phyloP scores from a whole-genome alignment of 30 jellyfish, hydroid and myxozoan genomes.

The Hydractinia echinata region DNA sequence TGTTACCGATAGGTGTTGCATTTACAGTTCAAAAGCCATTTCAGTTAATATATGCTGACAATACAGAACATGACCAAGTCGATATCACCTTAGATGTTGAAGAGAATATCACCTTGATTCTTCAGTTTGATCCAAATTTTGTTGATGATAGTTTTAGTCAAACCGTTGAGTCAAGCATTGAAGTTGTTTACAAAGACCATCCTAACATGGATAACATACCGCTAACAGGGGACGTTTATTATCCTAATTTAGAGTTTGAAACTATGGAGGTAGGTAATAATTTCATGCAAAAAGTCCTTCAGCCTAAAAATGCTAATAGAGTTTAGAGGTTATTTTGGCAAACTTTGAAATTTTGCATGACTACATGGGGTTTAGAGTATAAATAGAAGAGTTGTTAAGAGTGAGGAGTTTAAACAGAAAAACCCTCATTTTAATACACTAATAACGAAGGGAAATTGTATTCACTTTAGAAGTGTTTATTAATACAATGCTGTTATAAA shows the following conservation, averaged over 20 bases:
- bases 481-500: too few species aligned
- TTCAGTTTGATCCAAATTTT: conserved; percentile 92
- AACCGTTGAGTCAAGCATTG: conserved; percentile 41
- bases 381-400: too few species aligned
- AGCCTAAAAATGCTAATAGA: too few species aligned
- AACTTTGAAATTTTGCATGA: too few species aligned
- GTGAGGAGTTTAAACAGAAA: too few species aligned
- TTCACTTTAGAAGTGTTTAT: too few species aligned
- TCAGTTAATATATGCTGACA: conserved; percentile 27
- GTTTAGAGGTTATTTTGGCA: too few species aligned
- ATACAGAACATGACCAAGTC: neutral
- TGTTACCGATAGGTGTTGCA: conserved; percentile 52
- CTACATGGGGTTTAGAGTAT: too few species aligned
- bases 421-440: too few species aligned
- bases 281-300: neutral
- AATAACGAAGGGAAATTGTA: too few species aligned
- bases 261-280: conserved; percentile 48
- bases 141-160: conserved; percentile 56
- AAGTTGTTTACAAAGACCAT: conserved; percentile 72
- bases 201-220: conserved; percentile 68
- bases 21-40: conserved; percentile 74
- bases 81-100: conserved; percentile 47
- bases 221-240: conserved; percentile 75
- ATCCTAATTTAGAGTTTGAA: conserved; percentile 83
- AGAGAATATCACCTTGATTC: conserved; percentile 45